Evolutionary conservation across 2,113 vertebrate species (phyloP), one percentile per base, ranked within the genome.

Genomic region (Nematolebias whitei): DNA sequence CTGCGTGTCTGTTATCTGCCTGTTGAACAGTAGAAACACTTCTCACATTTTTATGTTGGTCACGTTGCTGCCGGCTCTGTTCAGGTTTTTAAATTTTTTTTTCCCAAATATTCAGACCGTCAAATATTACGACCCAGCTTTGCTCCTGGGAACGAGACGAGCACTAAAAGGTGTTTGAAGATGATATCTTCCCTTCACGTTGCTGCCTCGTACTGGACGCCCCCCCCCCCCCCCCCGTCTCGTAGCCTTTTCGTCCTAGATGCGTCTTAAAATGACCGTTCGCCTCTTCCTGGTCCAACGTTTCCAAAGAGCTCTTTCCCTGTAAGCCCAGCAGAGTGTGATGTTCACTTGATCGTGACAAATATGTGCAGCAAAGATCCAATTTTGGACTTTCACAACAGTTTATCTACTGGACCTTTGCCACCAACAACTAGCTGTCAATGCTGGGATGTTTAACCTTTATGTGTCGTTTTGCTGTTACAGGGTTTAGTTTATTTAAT

Each of bases 221-320:
- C 24, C n/a, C n/a, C n/a, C 23, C 56, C 39, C 16, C 9, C 60
- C 48, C 54, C 50, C 10, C 38, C 56, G 52, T 51, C 40, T 24
- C 9, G 12, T 23, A 41, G 16, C 63, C 43, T 80, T 29, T 29
- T 29, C 3, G 26, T 7, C 26, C 26, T 7, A 29, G 26, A 29
- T 29, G 3, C 26, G 7, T 29, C 26, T 29, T 29, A 29, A 29
- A 3, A n/a, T n/a, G n/a, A 29, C 26, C 26, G 26, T 29, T 29
- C 7, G 26, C 3, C 26, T 7, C 26, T 29, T 3, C 26, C 26
- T 3, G 26, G 32, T 8, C 88, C 80, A 87, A 40, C 59, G 60
- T 82, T 88, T 82, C 73, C 54, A 48, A 51, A 58, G 26, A 72
- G 80, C 68, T 75, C 67, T 79, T 81, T 84, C 48, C 71, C 44